Conservation (phyloP, 2,113 vertebrate genomes). For the Leucopternis melanops region DNA sequence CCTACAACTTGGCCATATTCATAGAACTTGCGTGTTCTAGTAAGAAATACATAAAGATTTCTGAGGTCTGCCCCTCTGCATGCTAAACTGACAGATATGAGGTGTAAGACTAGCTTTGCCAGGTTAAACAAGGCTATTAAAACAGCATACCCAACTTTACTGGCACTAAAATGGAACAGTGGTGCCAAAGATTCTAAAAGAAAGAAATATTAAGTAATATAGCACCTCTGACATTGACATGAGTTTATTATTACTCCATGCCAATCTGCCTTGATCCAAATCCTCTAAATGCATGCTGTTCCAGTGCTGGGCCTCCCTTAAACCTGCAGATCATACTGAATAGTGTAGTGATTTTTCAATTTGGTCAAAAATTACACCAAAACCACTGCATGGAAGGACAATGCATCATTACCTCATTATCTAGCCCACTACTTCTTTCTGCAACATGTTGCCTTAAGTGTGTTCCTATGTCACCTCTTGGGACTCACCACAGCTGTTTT, state of each 20-base stretch:
- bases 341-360: background rate
- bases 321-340: background rate
- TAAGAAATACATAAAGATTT: conserved; percentile 44
- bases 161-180: conserved; percentile 51
- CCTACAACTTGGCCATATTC: background rate
- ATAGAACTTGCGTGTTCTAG: background rate
- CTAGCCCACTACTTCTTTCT: background rate
- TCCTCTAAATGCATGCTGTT: conserved; percentile 1
- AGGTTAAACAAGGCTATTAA: conserved; percentile 64
- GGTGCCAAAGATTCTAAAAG: conserved; percentile 52
- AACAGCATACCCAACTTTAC: conserved; percentile 50
- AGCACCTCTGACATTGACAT: conserved; percentile 56
- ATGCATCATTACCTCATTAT: background rate
- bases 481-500: background rate
- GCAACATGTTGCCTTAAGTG: background rate
- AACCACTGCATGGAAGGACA: background rate
- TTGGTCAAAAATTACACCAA: background rate
- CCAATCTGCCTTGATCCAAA: conserved; percentile 62
- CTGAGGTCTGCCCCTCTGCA: conserved; percentile 28
- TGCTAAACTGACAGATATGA: conserved; percentile 52
- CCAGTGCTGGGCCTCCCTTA: background rate
- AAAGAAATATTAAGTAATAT: conserved; percentile 67
- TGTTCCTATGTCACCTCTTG: background rate
- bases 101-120: conserved; percentile 53
- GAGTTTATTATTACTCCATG: conserved; percentile 59